Evolutionary conservation across 2,113 vertebrate species (phyloP).

Genomic region (Camelus bactrianus): DNA sequence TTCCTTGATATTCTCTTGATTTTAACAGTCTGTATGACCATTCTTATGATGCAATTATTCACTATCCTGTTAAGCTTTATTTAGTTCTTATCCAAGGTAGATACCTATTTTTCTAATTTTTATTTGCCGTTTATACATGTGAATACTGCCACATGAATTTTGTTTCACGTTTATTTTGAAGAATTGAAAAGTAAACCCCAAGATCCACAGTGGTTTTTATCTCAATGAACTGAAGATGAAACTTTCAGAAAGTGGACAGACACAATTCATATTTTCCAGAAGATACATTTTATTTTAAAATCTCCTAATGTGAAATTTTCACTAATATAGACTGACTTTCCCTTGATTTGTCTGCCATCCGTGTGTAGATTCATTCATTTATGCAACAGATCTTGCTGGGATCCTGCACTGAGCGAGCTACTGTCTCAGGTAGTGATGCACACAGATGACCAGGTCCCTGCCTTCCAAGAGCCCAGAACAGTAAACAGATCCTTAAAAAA

Average conservation of each 20-base stretch:
- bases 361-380: too few relatives aligned
- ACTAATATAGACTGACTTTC: not conserved
- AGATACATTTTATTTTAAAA: not conserved
- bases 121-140: not conserved
- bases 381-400: not conserved
- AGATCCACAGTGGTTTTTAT: not conserved
- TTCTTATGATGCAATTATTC: not conserved
- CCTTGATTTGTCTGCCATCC: not conserved
- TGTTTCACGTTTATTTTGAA: not conserved
- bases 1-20: not conserved
- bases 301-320: not conserved
- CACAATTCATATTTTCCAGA: not conserved
- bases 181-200: not conserved
- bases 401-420: not conserved
- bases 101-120: not conserved
- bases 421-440: not conserved
- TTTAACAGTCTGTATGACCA: not conserved
- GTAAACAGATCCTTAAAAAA: not conserved
- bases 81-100: not conserved
- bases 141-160: not conserved
- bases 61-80: not conserved
- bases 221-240: not conserved
- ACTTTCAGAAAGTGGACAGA: not conserved
- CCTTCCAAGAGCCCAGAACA: not conserved
- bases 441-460: not conserved